These are phyloP conservation scores for Euwallacea similis DNA, from an alignment of 1,140 invertebrate genomes.

Conservation along the genomic window DNA sequence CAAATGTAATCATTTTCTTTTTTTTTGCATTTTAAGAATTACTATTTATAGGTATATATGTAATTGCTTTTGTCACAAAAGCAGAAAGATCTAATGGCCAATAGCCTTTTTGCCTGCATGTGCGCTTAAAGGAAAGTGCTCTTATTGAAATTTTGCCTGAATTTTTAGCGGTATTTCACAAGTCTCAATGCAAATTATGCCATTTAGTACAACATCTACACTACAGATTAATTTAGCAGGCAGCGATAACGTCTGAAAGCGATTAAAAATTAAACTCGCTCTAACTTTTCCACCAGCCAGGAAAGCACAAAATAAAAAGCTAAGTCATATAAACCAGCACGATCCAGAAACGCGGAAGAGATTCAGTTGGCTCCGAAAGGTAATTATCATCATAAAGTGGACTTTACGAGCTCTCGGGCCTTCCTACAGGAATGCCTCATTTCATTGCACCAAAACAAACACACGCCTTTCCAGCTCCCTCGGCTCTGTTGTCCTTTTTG, in stretches of 20 bases:
- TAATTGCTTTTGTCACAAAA: no score
- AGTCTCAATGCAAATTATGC: no score
- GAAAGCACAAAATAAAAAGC: conserved; percentile 20
- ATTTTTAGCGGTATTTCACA: no score
- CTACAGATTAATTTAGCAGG: conserved; percentile 13
- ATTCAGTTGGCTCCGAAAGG: conserved; percentile 33
- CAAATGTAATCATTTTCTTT: no score
- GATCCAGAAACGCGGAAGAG: conserved; percentile 37
- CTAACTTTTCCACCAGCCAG: conserved; percentile 18
- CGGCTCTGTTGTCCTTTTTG: conserved; percentile 21
- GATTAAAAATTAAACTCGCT: conserved; percentile 26
- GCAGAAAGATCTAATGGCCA: no score
- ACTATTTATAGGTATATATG: no score
- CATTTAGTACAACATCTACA: no score
- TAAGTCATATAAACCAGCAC: conserved; percentile 23
- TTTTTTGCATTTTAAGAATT: no score
- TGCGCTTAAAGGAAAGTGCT: no score
- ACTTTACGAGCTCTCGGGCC: conserved; percentile 63
- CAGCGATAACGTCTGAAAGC: conserved; percentile 23
- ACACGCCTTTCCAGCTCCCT: conserved; percentile 37
- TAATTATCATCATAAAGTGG: conserved; percentile 67
- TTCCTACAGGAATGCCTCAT: conserved; percentile 65
- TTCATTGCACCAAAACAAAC: conserved; percentile 52
- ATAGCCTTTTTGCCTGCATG: no score
- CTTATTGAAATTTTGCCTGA: no score